Evolutionary conservation across 2,888 invertebrate genomes (phyloP), one percentile per base, ranked within the genome.

Genomic region (Pristionchus mayeri): DNA sequence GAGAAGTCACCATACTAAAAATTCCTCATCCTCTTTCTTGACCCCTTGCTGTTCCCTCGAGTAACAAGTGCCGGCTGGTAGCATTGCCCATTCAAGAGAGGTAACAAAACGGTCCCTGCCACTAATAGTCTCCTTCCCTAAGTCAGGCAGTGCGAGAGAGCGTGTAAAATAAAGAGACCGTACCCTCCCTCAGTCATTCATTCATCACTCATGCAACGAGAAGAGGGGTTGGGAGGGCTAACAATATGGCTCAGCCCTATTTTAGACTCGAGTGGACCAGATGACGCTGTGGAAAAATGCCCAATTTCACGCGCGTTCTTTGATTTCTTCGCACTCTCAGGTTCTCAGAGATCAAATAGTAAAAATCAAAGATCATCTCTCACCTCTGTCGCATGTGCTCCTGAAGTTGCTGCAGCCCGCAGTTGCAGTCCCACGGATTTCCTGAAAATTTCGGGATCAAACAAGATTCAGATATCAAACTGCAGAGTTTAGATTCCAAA

Each of bases 351-450:
- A n/a, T n/a, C n/a, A n/a, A n/a, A n/a, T n/a, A 1, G 60, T 7
- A 54, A 54, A 7, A 1, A 2, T 16, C 30, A 18, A 34, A 63
- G 63, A 63, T 63, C 63, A 37, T 34, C n/a, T 21, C 67, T 60
- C 48, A 78, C 81, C 86, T 52, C 71, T 85, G 86, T 21, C 86
- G 94, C 0, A 95, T 92, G 90, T 95, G 95, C 27, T 94, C 93
- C 13, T 95, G 92, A 67, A 96, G 94, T 13, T 94, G 93, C 84
- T 94, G 94, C 34, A 95, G 94, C 0, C 94, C 93, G 91, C 96
- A 96, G 89, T 95, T 94, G 92, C 96, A 96, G 11, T 92, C 91
- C 94, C 96, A 95, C 0, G 95, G 95, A 92, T 96, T 96, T n/a
- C 94, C 93, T 82, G 82, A 0, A 13, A 9, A 34, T n/a, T n/a